phyloP scores from a whole-genome alignment of 2,113 vertebrate species.

The Mormyrus lacerda region DNA sequence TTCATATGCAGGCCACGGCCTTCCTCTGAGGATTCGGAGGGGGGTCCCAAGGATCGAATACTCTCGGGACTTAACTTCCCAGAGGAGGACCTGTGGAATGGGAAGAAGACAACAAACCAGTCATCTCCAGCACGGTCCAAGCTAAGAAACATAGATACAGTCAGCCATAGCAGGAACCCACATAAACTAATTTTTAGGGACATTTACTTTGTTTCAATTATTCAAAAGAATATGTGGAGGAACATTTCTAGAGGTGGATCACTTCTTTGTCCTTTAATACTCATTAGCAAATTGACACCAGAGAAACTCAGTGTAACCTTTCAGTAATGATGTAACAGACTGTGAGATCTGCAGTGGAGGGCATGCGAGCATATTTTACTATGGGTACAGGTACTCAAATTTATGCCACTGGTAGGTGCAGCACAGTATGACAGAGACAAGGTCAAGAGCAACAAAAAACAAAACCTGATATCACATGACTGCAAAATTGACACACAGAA shows the following conservation, averaged over 20 bases:
- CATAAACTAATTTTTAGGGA: not conserved
- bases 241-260: not conserved
- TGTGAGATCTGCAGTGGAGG: not conserved
- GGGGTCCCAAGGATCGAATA: conserved; percentile 78
- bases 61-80: conserved; percentile 95
- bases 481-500: not conserved
- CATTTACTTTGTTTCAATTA: not conserved
- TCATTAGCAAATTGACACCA: not conserved
- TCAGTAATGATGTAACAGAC: not conserved
- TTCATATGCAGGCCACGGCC: conserved; percentile 76
- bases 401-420: not conserved
- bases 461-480: not conserved
- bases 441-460: conserved; percentile 2
- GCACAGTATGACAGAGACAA: not conserved
- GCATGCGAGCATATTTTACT: not conserved
- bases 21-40: conserved; percentile 87
- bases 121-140: not conserved
- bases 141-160: not conserved
- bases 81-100: conserved; percentile 75
- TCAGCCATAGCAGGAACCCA: not conserved
- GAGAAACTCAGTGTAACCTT: not conserved
- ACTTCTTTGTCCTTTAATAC: not conserved
- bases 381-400: not conserved
- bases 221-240: not conserved
- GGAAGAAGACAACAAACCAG: conserved; percentile 26